Evolutionary conservation across 2,888 invertebrate species (phyloP).

Genomic region (Lordiphosa fenestrarum): DNA sequence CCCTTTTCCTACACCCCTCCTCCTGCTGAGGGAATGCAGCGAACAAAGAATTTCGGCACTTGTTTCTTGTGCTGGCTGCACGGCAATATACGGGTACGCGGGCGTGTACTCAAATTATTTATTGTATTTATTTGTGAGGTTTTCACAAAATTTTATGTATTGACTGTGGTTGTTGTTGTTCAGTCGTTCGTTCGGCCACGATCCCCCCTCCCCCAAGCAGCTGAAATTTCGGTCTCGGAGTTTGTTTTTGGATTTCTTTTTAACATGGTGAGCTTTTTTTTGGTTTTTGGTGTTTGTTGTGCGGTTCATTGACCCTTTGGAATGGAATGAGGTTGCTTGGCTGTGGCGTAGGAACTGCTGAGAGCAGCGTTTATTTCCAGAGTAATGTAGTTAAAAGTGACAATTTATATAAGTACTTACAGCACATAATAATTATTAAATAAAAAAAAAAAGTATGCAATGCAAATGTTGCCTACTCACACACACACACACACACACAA

Average conservation of each 20-base stretch:
- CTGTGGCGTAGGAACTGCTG: slow-evolving; percentile 40
- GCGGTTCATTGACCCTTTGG: slow-evolving; percentile 66
- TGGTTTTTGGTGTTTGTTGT: slow-evolving; percentile 6
- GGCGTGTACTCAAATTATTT: slow-evolving; percentile 17
- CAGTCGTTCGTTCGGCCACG: slow-evolving; percentile 21
- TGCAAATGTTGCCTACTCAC: slow-evolving; percentile 31
- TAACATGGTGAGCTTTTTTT: slow-evolving; percentile 57
- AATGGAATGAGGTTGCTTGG: slow-evolving; percentile 61
- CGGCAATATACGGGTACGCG: background rate
- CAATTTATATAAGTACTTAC: too few relatives aligned
- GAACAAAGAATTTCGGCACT: slow-evolving; percentile 57
- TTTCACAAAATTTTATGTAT: slow-evolving; percentile 55
- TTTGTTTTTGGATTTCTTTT: slow-evolving; percentile 66
- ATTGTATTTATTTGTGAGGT: slow-evolving; percentile 45
- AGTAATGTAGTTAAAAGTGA: slow-evolving; percentile 2
- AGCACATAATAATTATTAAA: slow-evolving; percentile 2
- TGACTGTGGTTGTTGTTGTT: slow-evolving; percentile 59
- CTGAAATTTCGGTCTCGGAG: slow-evolving; percentile 50
- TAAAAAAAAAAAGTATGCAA: slow-evolving; percentile 59
- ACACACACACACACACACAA: slow-evolving; percentile 12
- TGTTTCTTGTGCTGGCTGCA: slow-evolving; percentile 42
- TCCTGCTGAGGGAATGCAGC: slow-evolving; percentile 28
- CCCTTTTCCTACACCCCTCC: slow-evolving; percentile 8
- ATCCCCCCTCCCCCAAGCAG: slow-evolving; percentile 34
- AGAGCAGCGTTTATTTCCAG: slow-evolving; percentile 40